Base-by-base conservation (phyloP, 1,140 invertebrate genomes). In the Drosophila ercepeae region DNA sequence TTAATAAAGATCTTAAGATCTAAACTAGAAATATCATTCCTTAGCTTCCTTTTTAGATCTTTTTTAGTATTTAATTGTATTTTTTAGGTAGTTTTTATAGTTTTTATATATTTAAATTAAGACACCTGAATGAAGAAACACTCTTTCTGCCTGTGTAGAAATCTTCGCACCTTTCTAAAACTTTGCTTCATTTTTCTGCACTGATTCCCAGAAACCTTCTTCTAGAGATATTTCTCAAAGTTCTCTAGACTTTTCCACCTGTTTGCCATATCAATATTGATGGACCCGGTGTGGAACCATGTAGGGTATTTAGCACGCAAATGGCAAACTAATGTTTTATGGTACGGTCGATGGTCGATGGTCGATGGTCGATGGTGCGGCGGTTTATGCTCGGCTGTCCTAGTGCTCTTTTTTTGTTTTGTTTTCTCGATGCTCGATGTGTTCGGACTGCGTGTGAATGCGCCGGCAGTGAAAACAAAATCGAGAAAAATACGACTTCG, bases 301-400 rank as follows among this genome's bases (percentile, higher is more conserved):
- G 78, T 86, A 84, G 79, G 81, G 79, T 86, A 86, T 79, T 84
- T 86, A 84, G 81, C 81, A 84, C 81, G 81, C 81, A 84, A 84
- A 84, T 84, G 81, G 82, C 76, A 84, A 84, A 88, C 81, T 84
- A 84, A 84, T 84, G 81, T 81, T 84, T 84, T 84, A 84, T 84
- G 82, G 81, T 79, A 75, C 64, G 74, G 48, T 59, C 65, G 77
- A 79, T 79, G 76, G 61, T 67, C 36, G 63, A 13, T 46, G 45
- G 69, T 73, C 46, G 71, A 54, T 71, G 48, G 48, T 53, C n/a
- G n/a, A n/a, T n/a, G n/a, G n/a, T n/a, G n/a, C n/a, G 63, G 16
- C 51, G 45, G 69, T 73, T 51, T 75, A 54, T 71, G 48, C 48
- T 53, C n/a, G n/a, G 69, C 42, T 52, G 72, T 68, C n/a, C n/a